A percentile compares a stretch with the other conserved stretches of the same genome.
These are phyloP conservation scores for Bucorvus abyssinicus DNA, from an alignment of 2,797 vertebrate species.

Conservation along the genomic window DNA sequence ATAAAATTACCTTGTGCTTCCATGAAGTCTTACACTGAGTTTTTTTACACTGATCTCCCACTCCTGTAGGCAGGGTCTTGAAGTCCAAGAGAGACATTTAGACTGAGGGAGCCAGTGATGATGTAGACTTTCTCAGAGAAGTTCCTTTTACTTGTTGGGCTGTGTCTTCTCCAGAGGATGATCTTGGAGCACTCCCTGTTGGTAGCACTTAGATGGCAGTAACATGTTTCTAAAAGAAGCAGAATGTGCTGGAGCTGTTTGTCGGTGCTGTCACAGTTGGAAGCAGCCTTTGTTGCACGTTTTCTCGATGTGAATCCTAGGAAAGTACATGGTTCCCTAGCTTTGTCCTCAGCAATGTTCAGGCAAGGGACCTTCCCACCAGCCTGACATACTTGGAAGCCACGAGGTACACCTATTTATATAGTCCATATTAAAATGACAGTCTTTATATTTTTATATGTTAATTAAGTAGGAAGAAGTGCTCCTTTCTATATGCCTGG, in stretches of 20 bases:
- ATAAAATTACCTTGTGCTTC: neutral
- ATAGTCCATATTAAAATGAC: neutral
- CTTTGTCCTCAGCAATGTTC: neutral
- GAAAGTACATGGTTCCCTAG: rapidly evolving
- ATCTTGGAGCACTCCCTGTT: neutral
- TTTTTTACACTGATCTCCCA: neutral
- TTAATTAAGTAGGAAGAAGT: neutral
- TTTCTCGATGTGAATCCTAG: neutral
- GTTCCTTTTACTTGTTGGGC: neutral
- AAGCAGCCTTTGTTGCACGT: neutral
- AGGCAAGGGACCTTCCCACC: neutral
- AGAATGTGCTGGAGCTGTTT: neutral
- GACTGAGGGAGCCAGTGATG: neutral
- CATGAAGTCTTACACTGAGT: neutral
- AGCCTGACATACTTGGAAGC: neutral
- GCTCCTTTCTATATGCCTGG: neutral
- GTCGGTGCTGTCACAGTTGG: neutral
- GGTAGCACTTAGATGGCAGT: neutral
- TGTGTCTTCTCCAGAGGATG: neutral
- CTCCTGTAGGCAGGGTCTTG: neutral
- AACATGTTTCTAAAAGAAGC: neutral
- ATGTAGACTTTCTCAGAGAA: neutral
- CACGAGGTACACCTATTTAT: neutral
- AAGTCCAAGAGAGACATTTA: neutral
- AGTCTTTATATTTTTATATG: neutral